Evolutionary conservation across 2,113 vertebrate genomes (phyloP), one percentile per base, ranked within the genome.

Genomic region (Carettochelys insculpta): DNA sequence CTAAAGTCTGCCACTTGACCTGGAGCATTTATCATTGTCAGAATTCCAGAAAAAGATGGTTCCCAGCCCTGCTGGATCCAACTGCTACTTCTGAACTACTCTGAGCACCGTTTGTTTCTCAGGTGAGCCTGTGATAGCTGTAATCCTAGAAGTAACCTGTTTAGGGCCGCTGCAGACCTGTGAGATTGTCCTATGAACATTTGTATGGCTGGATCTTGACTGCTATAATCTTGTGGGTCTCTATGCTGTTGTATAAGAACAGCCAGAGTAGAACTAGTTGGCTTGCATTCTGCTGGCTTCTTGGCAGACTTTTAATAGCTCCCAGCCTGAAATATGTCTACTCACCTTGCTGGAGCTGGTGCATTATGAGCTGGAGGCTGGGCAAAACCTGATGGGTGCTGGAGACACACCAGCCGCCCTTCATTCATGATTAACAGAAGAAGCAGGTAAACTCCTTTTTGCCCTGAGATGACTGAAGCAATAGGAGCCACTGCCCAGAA

Each of bases 271-370:
- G 24, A 73, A 90, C 87, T 48, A 78, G 65, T 53, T 82, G 86
- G 68, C 92, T 93, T 80, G 47, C 80, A 12, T 43, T 89, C 91
- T 77, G 53, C 80, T 88, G 68, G 82, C 47, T 92, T 81, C 86
- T 81, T 94, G 88, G 82, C 88, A 94, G 12, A n/a, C 50, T 87
- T 89, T 80, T 43, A 82, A 61, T 4, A 91, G 51, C 88, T 85
- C 71, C 61, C 65, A 53, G 92, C 82, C 83, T 86, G 77, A 87
- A 79, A 90, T 75, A 53, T 83, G 80, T 90, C 95, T 93, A 29
- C 48, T 84, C 12, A 80, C 78, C 68, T 78, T 56, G 75, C 71
- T 43, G 29, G 61, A 71, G 87, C 77, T 81, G 78, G 75, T 53
- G 25, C 14, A 47, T 22, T 29, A 25, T 58, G 47, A 93, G 52